Conservation (phyloP, 2,888 invertebrate genomes). For the Drosophila diplacantha region DNA sequence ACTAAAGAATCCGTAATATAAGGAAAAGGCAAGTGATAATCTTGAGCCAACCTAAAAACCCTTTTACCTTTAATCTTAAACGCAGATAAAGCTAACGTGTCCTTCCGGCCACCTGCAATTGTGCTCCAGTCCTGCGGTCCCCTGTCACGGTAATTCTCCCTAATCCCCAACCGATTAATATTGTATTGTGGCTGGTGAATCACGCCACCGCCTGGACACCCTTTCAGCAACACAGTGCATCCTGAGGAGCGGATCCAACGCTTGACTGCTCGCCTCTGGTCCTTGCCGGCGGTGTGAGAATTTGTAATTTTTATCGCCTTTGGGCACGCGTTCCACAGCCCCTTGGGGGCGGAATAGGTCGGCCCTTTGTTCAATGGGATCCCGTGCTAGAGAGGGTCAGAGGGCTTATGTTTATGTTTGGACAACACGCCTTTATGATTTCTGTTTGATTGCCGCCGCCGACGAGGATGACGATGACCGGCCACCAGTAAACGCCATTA, state of each 20-base stretch:
- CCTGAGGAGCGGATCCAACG: constrained; percentile 35
- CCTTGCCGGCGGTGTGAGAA: constrained; percentile 32
- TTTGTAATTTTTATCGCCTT: constrained; percentile 63
- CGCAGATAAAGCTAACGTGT: constrained; percentile 5
- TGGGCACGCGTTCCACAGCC: constrained; percentile 52
- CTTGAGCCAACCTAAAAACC: neutral
- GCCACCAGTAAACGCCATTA: constrained; percentile 64
- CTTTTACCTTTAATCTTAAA: constrained; percentile 14
- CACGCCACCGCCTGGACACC: constrained; percentile 41
- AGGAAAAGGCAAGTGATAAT: neutral
- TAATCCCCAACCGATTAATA: constrained; percentile 38
- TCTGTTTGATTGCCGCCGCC: constrained; percentile 68
- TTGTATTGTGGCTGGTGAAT: constrained; percentile 38
- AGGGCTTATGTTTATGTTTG: constrained; percentile 65
- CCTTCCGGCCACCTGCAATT: constrained; percentile 6
- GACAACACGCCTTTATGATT: constrained; percentile 72
- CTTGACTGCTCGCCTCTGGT: constrained; percentile 55
- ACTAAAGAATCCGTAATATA: too few species aligned
- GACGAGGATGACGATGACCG: constrained; percentile 34
- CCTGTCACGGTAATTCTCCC: constrained; percentile 26
- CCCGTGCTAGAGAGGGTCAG: constrained; percentile 13
- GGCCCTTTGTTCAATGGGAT: constrained; percentile 48
- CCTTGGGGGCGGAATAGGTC: neutral
- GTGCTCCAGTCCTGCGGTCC: constrained; percentile 10
- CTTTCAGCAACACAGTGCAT: constrained; percentile 39